phyloP scores from a whole-genome alignment of 2,888 invertebrate species.

The Danaus chrysippus region DNA sequence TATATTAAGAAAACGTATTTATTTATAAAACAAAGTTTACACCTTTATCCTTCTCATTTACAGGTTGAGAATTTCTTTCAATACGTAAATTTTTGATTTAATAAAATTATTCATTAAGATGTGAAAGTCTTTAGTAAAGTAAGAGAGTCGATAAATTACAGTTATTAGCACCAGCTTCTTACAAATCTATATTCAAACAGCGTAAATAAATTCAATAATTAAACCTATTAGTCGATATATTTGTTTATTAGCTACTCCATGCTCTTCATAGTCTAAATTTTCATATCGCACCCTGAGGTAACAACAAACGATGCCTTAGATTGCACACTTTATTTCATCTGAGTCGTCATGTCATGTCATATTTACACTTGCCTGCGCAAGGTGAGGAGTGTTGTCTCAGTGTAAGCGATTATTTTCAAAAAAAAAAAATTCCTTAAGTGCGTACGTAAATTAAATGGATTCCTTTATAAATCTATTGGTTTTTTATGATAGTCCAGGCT shows the following conservation, averaged over 20 bases:
- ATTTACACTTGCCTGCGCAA: slow-evolving; percentile 60
- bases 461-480: background rate
- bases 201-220: background rate
- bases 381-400: slow-evolving; percentile 39
- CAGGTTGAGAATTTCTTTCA: no score
- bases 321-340: slow-evolving; percentile 71
- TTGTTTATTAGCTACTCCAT: slow-evolving; percentile 13
- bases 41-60: no score
- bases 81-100: no score
- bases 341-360: slow-evolving; percentile 68
- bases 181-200: no score
- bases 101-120: no score
- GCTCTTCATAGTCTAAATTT: slow-evolving; percentile 34
- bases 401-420: slow-evolving; percentile 33
- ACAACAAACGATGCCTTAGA: slow-evolving; percentile 62
- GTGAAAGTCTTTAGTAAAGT: no score
- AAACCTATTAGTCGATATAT: background rate
- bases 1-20: no score
- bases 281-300: slow-evolving; percentile 52
- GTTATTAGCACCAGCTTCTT: no score
- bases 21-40: no score
- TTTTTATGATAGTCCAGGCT: no score
- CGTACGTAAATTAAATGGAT: background rate
- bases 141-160: no score
- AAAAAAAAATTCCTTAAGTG: background rate